Evolutionary conservation across 2,888 invertebrate genomes (phyloP), one percentile per base, ranked within the genome.

Genomic region (Spialia ferax): DNA sequence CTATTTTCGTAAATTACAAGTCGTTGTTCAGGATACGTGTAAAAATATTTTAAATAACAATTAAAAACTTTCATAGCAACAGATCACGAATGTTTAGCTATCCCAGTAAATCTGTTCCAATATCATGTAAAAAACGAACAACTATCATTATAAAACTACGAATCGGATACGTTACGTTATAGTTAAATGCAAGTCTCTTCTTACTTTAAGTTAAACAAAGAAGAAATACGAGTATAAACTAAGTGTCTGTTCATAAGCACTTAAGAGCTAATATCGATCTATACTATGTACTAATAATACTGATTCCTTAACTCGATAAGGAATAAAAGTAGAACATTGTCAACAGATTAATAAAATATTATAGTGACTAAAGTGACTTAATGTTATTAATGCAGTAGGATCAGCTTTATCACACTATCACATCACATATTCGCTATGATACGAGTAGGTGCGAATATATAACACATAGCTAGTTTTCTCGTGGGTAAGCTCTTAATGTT

Each of bases 271-370:
- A 11, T 20, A n/a, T n/a, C n/a, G n/a, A n/a, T n/a, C n/a, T n/a
- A n/a, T n/a, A 48, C 18, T 48, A 48, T 45, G 18, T 3, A 50
- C n/a, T 23, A 50, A 23, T 48, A 48, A 38, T 48, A 48, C 35
- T 18, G 26, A 59, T 29, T 18, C 48, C 45, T 29, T 7, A 29
- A 22, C 48, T 48, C 22, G 64, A 64, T 64, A 57, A 57, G 22
- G 10, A 54, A 8, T 38, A 48, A 23, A 20, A 57, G 23, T 56
- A 32, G 23, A 23, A 55, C 6, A 50, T 35, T 64, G 64, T 48
- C 63, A 57, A 35, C 8, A 56, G 56, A 45, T 64, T 56, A 64
- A 48, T 22, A 57, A 64, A 64, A 64, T 64, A 64, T 50, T n/a
- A n/a, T n/a, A n/a, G n/a, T n/a, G n/a, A n/a, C n/a, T n/a, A 57